Percentiles rank a stretch among this genome's conserved stretches.
These are phyloP conservation scores for Nasonovia ribisnigri DNA, from an alignment of 2,888 invertebrate genomes.

Conservation along the genomic window DNA sequence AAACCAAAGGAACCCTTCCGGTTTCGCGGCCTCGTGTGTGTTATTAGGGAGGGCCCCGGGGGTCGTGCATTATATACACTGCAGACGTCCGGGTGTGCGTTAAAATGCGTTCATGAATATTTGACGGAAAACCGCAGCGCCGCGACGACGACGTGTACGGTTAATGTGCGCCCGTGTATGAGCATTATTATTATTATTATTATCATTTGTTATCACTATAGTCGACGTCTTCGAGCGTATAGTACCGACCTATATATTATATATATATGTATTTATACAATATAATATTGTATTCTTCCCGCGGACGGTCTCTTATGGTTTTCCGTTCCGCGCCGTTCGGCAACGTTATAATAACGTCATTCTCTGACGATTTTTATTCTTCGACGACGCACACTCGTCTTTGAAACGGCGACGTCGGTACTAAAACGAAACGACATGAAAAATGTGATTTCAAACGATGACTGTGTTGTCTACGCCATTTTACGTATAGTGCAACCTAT, in stretches of 20 bases:
- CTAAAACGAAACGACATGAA: not conserved
- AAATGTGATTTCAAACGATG: not conserved
- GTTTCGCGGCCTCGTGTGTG: conserved; percentile 34
- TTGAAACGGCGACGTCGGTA: not conserved
- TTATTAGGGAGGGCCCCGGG: conserved; percentile 46
- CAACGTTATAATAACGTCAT: not conserved
- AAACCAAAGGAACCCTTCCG: conserved; percentile 59
- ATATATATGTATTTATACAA: not conserved
- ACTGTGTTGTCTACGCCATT: not conserved
- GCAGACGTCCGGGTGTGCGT: not conserved
- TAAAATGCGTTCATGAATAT: conserved; percentile 55
- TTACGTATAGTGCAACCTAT: too few species aligned
- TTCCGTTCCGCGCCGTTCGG: not conserved
- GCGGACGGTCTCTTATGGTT: not conserved
- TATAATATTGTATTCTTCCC: not conserved
- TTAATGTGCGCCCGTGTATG: not conserved
- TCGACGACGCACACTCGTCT: not conserved
- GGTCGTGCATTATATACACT: conserved; percentile 1
- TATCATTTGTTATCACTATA: not conserved
- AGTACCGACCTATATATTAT: not conserved
- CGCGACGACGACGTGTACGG: not conserved
- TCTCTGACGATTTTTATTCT: not conserved
- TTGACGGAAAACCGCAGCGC: conserved; percentile 24
- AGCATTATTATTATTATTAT: conserved; percentile 12
- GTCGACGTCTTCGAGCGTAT: not conserved